Base-by-base conservation (phyloP, 2,797 vertebrate genomes). In the Typhlichthys subterraneus region DNA sequence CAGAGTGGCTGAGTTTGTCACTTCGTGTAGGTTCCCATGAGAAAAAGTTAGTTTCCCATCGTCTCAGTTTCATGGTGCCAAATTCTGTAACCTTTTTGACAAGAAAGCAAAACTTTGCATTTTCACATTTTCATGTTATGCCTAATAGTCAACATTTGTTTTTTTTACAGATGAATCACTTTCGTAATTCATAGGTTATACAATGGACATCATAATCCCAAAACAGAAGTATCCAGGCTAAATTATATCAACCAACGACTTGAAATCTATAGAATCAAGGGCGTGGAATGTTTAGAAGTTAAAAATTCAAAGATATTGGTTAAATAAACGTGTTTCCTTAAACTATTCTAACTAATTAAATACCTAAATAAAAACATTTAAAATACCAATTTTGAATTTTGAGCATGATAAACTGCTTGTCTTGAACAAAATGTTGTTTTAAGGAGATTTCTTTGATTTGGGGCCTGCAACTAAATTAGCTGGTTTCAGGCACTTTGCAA, bases 11-110 rank as follows among this genome's bases (percentile, higher is more conserved):
- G 69, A 7, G 33, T 76, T 85, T 87, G 80, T 87, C 88, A 88
- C 90, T 78, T 85, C 51, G 46, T 10, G 17, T 69, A 71, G 49
- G 72, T 90, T 90, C 85, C 87, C 88, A 89, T 79, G 85, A 81
- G 78, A 72, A 57, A 57, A 0, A 49, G 10, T 12, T 2, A 4
- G 2, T 53, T 90, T 89, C 87, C 84, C 90, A 89, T n/a, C 14
- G 64, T 59, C 77, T 84, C 84, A 86, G 84, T 54, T 81, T 61
- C 3, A 12, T 50, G 51, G 54, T 57, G 59, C 15, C 55, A 46
- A 23, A 45, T 33, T 59, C 31, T 42, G 23, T 2, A 61, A 12
- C 1, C 10, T 1, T 1, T 13, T 47, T 19, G 12, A 15, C 5
- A 49, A 14, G 12, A 7, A 17, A 33, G 15, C 46, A 15, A 50